Evolutionary conservation across 1,140 invertebrate genomes (phyloP).

Genomic region (Drosophila cardini): DNA sequence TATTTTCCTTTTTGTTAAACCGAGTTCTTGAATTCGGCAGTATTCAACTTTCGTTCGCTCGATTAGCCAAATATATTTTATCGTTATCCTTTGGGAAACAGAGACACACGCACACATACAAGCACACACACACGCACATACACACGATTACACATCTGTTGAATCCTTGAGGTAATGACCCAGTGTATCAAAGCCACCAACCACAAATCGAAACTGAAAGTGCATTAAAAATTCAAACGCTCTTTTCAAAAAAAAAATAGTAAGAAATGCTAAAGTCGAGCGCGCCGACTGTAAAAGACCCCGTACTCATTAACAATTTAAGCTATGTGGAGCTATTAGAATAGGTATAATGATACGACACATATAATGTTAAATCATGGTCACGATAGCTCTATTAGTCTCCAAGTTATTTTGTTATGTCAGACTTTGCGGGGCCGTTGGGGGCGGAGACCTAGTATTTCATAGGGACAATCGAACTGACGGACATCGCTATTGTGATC

Average conservation of each 20-base stretch:
- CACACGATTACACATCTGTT: slow-evolving; percentile 27
- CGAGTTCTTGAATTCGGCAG: slow-evolving; percentile 3
- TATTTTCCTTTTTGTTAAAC: too few species aligned
- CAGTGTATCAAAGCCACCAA: slow-evolving; percentile 30
- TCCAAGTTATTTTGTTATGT: too few species aligned
- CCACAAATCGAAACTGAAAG: slow-evolving; percentile 45
- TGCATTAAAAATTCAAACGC: slow-evolving; percentile 75
- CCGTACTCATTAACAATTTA: too few species aligned
- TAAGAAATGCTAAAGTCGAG: background rate
- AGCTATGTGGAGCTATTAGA: too few species aligned
- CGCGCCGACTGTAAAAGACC: too few species aligned
- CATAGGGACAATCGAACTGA: too few species aligned
- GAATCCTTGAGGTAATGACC: slow-evolving; percentile 18
- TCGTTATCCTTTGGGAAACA: slow-evolving; percentile 32
- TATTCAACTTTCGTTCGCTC: slow-evolving; percentile 14
- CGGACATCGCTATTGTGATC: too few species aligned
- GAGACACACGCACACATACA: slow-evolving; percentile 10
- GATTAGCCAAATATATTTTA: slow-evolving; percentile 41
- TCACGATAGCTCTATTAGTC: too few species aligned
- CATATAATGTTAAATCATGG: too few species aligned
- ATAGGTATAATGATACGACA: too few species aligned
- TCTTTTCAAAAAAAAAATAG: background rate
- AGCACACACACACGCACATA: slow-evolving; percentile 10
- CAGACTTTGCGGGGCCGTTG: too few species aligned
- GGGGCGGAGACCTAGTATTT: too few species aligned